Conservation (phyloP, 2,797 vertebrate genomes). For the Nyctibius grandis region DNA sequence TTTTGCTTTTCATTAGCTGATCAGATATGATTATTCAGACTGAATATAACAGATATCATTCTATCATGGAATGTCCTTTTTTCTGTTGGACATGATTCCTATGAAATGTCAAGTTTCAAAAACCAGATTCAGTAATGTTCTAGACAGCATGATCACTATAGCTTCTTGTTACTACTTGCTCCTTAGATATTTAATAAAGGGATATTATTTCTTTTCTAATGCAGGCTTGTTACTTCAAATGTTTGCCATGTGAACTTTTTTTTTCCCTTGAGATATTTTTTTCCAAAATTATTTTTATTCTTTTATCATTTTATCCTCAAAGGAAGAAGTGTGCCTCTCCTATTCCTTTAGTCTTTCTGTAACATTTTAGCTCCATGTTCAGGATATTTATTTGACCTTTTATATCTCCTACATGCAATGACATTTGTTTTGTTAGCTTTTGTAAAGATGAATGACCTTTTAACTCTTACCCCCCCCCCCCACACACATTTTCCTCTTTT, state of each 20-base stretch:
- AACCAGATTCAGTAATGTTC: not conserved
- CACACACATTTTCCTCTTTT: slow-evolving; percentile 10
- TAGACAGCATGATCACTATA: not conserved
- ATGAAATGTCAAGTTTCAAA: not conserved
- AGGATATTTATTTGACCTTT: slow-evolving; percentile 70
- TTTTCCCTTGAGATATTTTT: not conserved
- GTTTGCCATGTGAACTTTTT: not conserved
- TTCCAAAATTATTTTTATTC: not conserved
- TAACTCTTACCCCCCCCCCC: too few species aligned
- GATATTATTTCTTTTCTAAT: not conserved
- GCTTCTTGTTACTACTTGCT: not conserved
- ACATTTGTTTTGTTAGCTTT: slow-evolving; percentile 65
- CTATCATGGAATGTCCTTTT: not conserved
- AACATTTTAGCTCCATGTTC: slow-evolving; percentile 57
- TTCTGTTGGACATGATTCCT: not conserved
- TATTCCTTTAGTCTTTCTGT: slow-evolving; percentile 36
- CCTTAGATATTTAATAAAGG: not conserved
- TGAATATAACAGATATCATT: not conserved
- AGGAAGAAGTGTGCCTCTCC: not conserved
- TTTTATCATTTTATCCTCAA: slow-evolving; percentile 38
- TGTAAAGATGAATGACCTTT: slow-evolving; percentile 67
- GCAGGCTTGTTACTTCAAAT: not conserved
- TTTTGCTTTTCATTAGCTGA: not conserved
- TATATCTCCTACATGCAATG: slow-evolving; percentile 53
- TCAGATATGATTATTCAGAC: not conserved